These are phyloP conservation scores for Cacatua alba DNA, from an alignment of 2,113 vertebrate species.

Conservation along the genomic window DNA sequence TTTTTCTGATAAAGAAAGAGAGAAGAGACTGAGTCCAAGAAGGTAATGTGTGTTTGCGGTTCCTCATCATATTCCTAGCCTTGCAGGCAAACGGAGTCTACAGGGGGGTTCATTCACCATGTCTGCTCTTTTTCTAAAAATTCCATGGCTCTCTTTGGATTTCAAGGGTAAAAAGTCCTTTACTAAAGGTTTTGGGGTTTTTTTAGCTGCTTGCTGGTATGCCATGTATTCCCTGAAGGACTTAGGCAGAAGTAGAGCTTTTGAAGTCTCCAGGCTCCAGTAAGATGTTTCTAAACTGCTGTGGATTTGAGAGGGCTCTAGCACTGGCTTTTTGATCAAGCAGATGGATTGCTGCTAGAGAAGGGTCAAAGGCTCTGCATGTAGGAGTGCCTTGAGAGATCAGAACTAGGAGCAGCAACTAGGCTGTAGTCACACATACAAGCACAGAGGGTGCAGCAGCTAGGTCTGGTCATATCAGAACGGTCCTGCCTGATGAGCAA, in stretches of 20 bases:
- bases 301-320: neutral
- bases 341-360: neutral
- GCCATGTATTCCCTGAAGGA: neutral
- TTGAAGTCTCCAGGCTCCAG: neutral
- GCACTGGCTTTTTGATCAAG: neutral
- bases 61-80: neutral
- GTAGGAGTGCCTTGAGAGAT: neutral
- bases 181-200: neutral
- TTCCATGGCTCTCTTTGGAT: neutral
- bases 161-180: neutral
- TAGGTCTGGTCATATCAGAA: neutral
- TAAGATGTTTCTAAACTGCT: neutral
- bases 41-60: neutral
- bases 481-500: neutral
- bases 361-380: neutral
- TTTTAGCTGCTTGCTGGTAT: neutral
- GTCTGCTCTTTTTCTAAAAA: neutral
- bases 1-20: neutral
- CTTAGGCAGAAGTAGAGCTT: neutral
- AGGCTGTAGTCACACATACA: neutral
- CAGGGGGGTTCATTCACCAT: neutral
- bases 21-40: neutral
- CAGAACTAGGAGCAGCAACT: neutral
- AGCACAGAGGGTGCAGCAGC: neutral
- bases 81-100: neutral